Evolutionary conservation across 2,113 vertebrate genomes (phyloP).

Genomic region (Jacana jacana): DNA sequence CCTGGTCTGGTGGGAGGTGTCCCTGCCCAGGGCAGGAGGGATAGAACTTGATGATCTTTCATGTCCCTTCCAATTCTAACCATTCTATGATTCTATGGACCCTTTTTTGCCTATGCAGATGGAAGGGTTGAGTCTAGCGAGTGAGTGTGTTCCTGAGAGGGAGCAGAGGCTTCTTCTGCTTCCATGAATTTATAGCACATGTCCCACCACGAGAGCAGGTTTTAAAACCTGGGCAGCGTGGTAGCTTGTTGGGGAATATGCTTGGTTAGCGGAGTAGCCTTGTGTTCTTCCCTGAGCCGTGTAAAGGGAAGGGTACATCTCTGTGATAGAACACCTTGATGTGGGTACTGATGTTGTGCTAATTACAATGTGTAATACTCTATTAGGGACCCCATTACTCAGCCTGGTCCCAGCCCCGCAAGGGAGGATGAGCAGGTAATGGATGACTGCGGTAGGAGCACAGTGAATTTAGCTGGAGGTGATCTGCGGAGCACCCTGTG

Average conservation of each 20-base stretch:
- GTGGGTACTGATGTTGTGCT: not conserved
- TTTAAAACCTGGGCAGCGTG: not conserved
- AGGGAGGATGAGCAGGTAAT: not conserved
- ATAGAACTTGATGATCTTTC: too few species aligned
- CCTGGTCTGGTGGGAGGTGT: too few species aligned
- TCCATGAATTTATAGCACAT: not conserved
- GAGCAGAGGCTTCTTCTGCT: not conserved
- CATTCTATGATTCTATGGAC: not conserved
- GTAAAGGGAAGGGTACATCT: not conserved
- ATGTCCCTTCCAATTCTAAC: too few species aligned
- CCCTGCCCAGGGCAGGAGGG: too few species aligned
- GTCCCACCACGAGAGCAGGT: not conserved
- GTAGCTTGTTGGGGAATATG: not conserved
- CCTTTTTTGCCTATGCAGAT: not conserved
- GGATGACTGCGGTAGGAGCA: not conserved
- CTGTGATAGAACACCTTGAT: not conserved
- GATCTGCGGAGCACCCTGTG: not conserved
- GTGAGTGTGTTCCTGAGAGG: accelerated
- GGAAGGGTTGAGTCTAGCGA: accelerated
- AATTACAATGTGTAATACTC: not conserved
- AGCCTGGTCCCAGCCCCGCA: accelerated
- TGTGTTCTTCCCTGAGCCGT: not conserved
- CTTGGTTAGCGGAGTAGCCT: not conserved
- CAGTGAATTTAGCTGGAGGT: not conserved
- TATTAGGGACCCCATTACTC: not conserved